Percentiles rank a stretch among this genome's conserved stretches.
Evolutionary conservation across 1,140 invertebrate species (phyloP).

Genomic region (Drepana arcuata): DNA sequence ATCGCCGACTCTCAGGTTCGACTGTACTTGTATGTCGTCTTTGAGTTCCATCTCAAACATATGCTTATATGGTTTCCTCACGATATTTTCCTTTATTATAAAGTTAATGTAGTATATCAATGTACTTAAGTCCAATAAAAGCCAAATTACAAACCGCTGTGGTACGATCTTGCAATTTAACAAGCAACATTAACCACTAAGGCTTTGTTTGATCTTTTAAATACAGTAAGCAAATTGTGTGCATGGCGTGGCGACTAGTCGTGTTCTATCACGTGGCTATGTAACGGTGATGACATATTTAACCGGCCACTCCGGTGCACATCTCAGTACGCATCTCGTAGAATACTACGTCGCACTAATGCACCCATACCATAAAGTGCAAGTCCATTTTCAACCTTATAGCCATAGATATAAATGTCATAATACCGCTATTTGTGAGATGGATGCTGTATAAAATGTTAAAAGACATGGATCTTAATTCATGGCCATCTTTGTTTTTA

Average conservation of each 20-base stretch:
- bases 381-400: neutral
- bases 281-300: constrained; percentile 58
- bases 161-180: neutral
- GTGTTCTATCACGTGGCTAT: constrained; percentile 17
- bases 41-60: too few species aligned
- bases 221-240: too few species aligned
- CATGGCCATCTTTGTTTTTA: too few species aligned
- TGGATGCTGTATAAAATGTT: too few species aligned
- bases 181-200: too few species aligned
- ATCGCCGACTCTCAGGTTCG: too few species aligned
- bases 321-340: constrained; percentile 15
- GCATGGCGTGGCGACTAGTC: neutral
- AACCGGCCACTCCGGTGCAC: constrained; percentile 27
- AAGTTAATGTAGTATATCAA: neutral
- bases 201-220: too few species aligned
- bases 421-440: too few species aligned
- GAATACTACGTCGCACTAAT: constrained; percentile 7
- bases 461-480: too few species aligned
- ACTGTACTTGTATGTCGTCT: too few species aligned
- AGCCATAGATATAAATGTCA: neutral
- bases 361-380: neutral
- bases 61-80: too few species aligned
- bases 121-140: neutral
- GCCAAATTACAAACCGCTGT: neutral
- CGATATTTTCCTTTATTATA: neutral